Evolutionary conservation across 2,888 invertebrate genomes (phyloP).

Genomic region (Parnassius orleans): DNA sequence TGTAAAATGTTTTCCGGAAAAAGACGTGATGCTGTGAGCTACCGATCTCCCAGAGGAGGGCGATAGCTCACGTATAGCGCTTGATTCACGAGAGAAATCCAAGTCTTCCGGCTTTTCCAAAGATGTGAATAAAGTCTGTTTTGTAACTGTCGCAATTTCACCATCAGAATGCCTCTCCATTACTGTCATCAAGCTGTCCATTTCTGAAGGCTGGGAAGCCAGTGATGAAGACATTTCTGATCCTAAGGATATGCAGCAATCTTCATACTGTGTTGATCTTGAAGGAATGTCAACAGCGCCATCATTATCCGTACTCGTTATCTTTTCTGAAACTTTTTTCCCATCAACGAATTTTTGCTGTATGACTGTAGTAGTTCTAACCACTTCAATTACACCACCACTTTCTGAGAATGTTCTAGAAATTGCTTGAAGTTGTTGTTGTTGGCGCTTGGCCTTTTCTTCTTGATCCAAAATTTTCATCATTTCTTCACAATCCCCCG

Average conservation of each 20-base stretch:
- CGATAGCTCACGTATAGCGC: conserved; percentile 71
- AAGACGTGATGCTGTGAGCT: conserved; percentile 69
- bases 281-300: conserved; percentile 73
- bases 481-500: conserved; percentile 82
- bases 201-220: conserved; percentile 74
- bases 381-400: conserved; percentile 64
- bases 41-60: conserved; percentile 77
- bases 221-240: conserved; percentile 78
- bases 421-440: conserved; percentile 35
- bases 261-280: conserved; percentile 58
- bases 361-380: conserved; percentile 70
- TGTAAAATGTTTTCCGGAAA: conserved; percentile 78
- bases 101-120: conserved; percentile 70
- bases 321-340: conserved; percentile 71
- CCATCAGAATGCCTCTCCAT: conserved; percentile 70
- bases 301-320: conserved; percentile 64
- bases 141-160: conserved; percentile 69
- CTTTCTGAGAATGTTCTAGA: conserved; percentile 56
- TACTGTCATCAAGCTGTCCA: conserved; percentile 76
- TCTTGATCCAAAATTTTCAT: conserved; percentile 80
- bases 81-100: conserved; percentile 67
- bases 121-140: conserved; percentile 57
- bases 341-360: conserved; percentile 74
- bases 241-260: conserved; percentile 65
- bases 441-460: conserved; percentile 57